A percentile compares a stretch with the other conserved stretches of the same genome.
These are phyloP conservation scores for Amphiduros pacificus DNA, from an alignment of 2,888 invertebrate species.

Conservation along the genomic window DNA sequence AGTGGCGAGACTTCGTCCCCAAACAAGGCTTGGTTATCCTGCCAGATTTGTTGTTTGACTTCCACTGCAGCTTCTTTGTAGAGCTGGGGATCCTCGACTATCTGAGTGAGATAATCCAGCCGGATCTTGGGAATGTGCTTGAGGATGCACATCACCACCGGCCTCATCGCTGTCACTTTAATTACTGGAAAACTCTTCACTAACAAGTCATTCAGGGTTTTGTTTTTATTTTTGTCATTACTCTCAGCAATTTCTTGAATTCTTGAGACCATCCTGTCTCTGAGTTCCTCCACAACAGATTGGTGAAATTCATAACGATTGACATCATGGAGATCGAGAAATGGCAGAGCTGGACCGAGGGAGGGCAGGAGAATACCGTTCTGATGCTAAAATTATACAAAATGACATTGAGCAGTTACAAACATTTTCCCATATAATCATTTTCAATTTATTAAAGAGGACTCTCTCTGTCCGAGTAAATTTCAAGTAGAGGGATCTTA, in stretches of 20 bases:
- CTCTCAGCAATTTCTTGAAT: conserved; percentile 46
- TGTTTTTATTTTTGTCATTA: conserved; percentile 66
- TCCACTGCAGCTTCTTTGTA: conserved; percentile 94
- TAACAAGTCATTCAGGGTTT: conserved; percentile 84
- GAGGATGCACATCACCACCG: conserved; percentile 92
- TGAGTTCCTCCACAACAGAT: conserved; percentile 64
- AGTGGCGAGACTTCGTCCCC: conserved; percentile 96
- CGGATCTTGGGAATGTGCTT: conserved; percentile 91
- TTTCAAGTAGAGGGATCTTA: too few species aligned
- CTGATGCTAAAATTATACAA: conserved; percentile 72
- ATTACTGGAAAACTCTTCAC: conserved; percentile 93
- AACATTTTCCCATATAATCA: background rate
- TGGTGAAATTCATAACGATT: conserved; percentile 91
- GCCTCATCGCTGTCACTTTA: conserved; percentile 74
- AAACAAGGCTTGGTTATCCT: conserved; percentile 93
- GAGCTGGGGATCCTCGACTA: conserved; percentile 68
- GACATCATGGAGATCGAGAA: conserved; percentile 92
- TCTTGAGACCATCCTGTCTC: conserved; percentile 47
- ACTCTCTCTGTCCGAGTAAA: too few species aligned
- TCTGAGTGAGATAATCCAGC: conserved; percentile 76
- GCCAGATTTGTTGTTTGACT: conserved; percentile 97
- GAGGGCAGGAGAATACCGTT: conserved; percentile 73
- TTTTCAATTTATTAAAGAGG: too few species aligned
- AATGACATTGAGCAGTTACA: conserved; percentile 73
- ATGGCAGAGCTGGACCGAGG: conserved; percentile 87